Conservation (phyloP, 2,113 vertebrate species). For the Cavia porcellus region DNA sequence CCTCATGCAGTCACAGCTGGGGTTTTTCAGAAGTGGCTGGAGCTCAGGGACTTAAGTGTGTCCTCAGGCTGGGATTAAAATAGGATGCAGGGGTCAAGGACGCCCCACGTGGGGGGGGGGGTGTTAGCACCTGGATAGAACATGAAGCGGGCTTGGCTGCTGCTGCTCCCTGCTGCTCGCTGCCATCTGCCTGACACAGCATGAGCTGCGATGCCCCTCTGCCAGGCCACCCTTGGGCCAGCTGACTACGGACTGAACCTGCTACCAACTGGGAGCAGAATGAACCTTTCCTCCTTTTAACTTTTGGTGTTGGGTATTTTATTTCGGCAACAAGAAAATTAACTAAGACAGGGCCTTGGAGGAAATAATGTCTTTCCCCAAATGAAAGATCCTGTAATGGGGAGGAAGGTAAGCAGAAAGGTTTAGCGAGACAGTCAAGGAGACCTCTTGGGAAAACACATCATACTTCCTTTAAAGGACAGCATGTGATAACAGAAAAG, state of each 20-base stretch:
- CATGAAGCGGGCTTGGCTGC: neutral
- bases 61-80: neutral
- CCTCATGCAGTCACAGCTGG: neutral
- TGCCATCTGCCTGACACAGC: neutral
- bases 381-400: neutral
- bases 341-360: neutral
- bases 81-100: neutral
- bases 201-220: neutral
- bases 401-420: neutral
- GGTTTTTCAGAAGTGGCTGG: neutral
- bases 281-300: neutral
- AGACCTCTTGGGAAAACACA: neutral
- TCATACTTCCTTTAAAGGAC: neutral
- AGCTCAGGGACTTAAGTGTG: neutral
- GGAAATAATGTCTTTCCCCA: conserved; percentile 6
- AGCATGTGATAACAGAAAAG: neutral
- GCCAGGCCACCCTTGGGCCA: neutral
- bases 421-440: neutral
- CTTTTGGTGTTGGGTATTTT: neutral
- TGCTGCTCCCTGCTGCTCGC: neutral
- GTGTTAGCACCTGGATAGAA: no score
- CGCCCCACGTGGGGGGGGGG: neutral
- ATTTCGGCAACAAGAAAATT: neutral
- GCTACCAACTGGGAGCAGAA: no score
- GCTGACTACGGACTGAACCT: neutral